Conservation (phyloP, 2,113 vertebrate genomes). For the Camelus bactrianus region DNA sequence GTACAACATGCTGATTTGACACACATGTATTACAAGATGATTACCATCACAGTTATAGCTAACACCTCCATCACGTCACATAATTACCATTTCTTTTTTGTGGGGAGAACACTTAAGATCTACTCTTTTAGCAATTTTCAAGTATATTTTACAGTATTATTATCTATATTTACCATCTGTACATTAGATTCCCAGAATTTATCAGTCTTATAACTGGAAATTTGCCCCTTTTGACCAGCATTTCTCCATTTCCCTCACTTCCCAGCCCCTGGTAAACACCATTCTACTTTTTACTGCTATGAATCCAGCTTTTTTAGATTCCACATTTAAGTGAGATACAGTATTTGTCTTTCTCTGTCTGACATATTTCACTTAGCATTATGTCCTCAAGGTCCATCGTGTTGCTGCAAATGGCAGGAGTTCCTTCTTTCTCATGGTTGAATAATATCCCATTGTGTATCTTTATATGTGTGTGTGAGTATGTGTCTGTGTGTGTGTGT, state of each 20-base stretch:
- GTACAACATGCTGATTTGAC: neutral
- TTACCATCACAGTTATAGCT: neutral
- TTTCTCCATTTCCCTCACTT: neutral
- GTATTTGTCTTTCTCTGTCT: neutral
- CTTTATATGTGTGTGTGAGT: neutral
- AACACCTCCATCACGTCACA: neutral
- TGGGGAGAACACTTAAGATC: neutral
- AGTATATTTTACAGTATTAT: neutral
- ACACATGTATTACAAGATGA: neutral
- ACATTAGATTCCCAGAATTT: neutral
- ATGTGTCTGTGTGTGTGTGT: too few relatives aligned
- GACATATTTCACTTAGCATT: neutral
- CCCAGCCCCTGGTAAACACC: neutral
- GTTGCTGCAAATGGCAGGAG: neutral
- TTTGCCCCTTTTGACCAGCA: neutral
- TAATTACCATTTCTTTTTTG: neutral
- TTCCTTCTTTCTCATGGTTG: neutral
- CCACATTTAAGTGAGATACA: neutral
- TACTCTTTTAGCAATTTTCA: neutral
- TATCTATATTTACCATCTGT: neutral
- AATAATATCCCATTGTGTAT: neutral
- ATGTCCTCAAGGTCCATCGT: neutral
- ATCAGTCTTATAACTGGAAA: neutral
- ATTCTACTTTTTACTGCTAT: neutral
- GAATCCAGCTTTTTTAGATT: neutral